phyloP scores from a whole-genome alignment of 2,888 invertebrate species.

The Fissipunctia ypsillon region DNA sequence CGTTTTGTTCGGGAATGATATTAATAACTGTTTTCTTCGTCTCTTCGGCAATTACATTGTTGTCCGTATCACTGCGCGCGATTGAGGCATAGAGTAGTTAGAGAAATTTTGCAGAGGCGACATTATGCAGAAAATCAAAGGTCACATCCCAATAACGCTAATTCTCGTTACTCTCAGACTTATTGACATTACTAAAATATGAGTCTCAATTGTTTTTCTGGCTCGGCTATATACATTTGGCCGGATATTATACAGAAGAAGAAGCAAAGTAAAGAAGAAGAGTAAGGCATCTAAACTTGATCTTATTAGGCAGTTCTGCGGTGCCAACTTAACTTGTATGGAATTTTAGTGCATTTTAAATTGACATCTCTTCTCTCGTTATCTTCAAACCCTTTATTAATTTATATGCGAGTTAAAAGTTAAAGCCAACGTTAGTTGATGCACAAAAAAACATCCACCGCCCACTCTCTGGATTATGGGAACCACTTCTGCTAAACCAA shows the following conservation, averaged over 20 bases:
- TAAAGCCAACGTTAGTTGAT: not conserved
- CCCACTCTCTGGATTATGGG: not conserved
- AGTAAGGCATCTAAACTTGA: not conserved
- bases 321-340: not conserved
- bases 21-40: slow-evolving; percentile 88
- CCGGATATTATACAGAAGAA: not conserved
- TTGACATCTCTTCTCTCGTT: not conserved
- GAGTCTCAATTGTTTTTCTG: not conserved
- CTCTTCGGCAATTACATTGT: slow-evolving; percentile 85
- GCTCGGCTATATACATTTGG: not conserved
- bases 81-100: slow-evolving; percentile 75
- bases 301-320: no score
- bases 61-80: slow-evolving; percentile 85
- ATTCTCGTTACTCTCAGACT: not conserved
- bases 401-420: not conserved
- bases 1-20: slow-evolving; percentile 78
- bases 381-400: not conserved
- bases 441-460: not conserved
- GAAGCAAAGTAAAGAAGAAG: no score
- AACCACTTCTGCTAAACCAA: not conserved
- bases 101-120: slow-evolving; percentile 55
- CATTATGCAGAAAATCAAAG: not conserved
- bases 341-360: not conserved
- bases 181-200: not conserved
- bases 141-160: not conserved